Evolutionary conservation across 2,113 vertebrate genomes (phyloP), one percentile per base, ranked within the genome.

Genomic region (Mesocricetus auratus): DNA sequence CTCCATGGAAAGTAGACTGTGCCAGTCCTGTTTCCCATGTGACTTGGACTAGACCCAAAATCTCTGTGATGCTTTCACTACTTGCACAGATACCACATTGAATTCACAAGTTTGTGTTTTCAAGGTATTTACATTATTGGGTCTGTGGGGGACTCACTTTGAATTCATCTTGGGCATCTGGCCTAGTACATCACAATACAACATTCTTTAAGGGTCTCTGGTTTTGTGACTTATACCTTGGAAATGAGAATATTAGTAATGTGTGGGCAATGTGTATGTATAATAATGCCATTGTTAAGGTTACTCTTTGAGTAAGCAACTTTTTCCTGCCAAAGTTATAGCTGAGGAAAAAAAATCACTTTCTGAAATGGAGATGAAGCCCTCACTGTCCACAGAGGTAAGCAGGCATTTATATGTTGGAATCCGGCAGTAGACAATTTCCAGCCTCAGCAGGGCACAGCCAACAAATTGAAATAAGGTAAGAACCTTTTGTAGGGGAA

Each of bases 91-190:
- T 81, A 58, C 31, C 31, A 50, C 11, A 24, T 56, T 85, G 50
- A 90, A 69, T 87, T 88, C 69, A 88, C 31, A 24, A 89, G 7
- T 64, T 79, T 74, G 11, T 21, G n/a, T 62, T 93, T 97, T 24
- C 77, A 60, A 81, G 83, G 29, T 42, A 83, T 85, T 77, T 90
- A 56, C n/a, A 26, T 22, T 12, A 78, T 60, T 91, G 29, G 7
- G 4, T 96, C 12, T 50, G 22, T 29, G 74, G 45, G 71, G 39
- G 82, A 47, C 11, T 73, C 24, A 16, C 31, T 90, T 83, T 90
- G 62, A 9, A 17, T 56, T 86, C 68, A 78, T 74, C 2, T 15
- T 64, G 53, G 9, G 7, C 17, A 42, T 33, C 58, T 92, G 71
- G 11, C 2, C 39, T 10, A 85, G 42, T 24, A 19, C 31, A 79